A percentile compares a stretch with the other conserved stretches of the same genome.
phyloP scores from a whole-genome alignment of 2,888 invertebrate species.

The Mycalesis mineus region DNA sequence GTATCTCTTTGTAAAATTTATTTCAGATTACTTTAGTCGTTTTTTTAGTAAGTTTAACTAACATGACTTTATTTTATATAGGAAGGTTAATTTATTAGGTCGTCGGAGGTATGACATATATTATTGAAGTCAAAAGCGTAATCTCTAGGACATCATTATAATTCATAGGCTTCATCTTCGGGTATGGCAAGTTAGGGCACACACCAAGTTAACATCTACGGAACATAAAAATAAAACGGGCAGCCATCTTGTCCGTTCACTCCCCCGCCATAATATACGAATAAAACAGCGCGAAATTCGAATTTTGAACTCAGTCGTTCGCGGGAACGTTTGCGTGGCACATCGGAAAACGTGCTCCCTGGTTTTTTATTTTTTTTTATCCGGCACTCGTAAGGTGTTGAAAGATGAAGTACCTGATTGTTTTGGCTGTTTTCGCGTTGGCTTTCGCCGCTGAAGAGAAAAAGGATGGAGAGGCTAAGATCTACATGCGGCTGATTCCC shows the following conservation, averaged over 20 bases:
- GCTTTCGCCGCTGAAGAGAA: conserved; percentile 78
- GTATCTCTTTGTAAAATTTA: too few relatives aligned
- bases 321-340: conserved; percentile 52
- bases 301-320: conserved; percentile 61
- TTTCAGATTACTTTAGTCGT: too few relatives aligned
- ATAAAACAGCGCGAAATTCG: conserved; percentile 62
- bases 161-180: background rate
- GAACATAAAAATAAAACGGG: conserved; percentile 12
- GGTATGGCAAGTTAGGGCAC: background rate
- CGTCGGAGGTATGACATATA: too few relatives aligned
- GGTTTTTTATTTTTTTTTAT: conserved; percentile 42
- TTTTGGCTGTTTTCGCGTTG: conserved; percentile 71
- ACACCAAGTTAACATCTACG: conserved; percentile 10
- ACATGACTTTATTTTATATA: too few relatives aligned
- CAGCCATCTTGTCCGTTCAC: conserved; percentile 50
- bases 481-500: conserved; percentile 89
- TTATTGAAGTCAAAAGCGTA: background rate
- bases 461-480: conserved; percentile 80
- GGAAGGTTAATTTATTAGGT: too few relatives aligned
- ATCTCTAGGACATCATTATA: background rate
- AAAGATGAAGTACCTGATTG: conserved; percentile 78
- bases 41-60: too few relatives aligned
- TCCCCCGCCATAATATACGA: conserved; percentile 40
- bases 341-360: conserved; percentile 46
- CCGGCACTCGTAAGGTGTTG: conserved; percentile 50